These are phyloP conservation scores for Erannis defoliaria DNA, from an alignment of 2,888 invertebrate genomes.

Conservation along the genomic window DNA sequence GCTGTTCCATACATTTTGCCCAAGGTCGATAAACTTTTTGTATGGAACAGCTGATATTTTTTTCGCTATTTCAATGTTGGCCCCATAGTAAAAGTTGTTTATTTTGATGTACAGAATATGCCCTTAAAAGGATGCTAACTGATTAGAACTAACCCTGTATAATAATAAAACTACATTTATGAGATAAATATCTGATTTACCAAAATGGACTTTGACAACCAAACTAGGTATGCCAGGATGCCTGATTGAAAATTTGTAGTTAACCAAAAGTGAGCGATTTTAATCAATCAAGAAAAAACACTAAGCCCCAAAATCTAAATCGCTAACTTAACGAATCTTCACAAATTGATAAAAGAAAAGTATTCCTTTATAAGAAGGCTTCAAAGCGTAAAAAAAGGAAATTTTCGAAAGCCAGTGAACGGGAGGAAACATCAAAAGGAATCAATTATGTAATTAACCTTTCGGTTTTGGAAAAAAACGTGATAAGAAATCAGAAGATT, in stretches of 20 bases:
- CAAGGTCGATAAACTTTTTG: no score
- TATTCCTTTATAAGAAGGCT: conserved; percentile 25
- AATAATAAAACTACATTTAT: no score
- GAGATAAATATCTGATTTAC: no score
- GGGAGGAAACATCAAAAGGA: conserved; percentile 40
- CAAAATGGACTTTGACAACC: no score
- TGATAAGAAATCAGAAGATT: conserved; percentile 47
- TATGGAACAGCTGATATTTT: no score
- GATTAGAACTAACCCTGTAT: no score
- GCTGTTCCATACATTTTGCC: no score
- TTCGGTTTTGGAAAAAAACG: conserved; percentile 41
- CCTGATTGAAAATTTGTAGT: background rate
- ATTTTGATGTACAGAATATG: no score
- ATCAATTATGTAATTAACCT: conserved; percentile 47
- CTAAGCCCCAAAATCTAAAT: conserved; percentile 5
- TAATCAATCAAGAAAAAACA: background rate
- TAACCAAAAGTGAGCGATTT: background rate
- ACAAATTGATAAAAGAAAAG: conserved; percentile 20
- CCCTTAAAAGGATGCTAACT: no score
- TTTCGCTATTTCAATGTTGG: no score
- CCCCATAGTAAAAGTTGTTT: no score
- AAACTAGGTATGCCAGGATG: no score
- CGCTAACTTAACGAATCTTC: conserved; percentile 18
- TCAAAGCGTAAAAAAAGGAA: conserved; percentile 29
- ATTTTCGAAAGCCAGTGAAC: conserved; percentile 32